phyloP scores from a whole-genome alignment of 1,140 invertebrate species.

The Diabrotica virgifera region DNA sequence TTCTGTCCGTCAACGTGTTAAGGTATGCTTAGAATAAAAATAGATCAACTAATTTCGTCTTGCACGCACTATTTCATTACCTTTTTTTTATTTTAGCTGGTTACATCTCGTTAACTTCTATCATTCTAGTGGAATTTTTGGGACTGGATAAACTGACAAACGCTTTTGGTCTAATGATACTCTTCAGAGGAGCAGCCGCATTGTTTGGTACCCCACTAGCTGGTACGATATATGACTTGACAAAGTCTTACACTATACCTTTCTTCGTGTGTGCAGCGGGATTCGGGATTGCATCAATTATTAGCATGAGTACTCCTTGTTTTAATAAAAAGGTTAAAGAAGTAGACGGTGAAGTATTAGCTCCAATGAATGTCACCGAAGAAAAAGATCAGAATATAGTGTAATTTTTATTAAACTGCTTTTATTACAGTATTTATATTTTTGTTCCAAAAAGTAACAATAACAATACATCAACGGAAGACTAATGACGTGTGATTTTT shows the following conservation, averaged over 20 bases:
- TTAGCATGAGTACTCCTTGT: slow-evolving; percentile 60
- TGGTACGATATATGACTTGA: slow-evolving; percentile 86
- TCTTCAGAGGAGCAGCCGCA: slow-evolving; percentile 90
- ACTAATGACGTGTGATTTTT: no score
- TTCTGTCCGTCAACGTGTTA: not conserved
- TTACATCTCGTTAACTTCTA: slow-evolving; percentile 96
- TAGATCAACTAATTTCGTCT: not conserved
- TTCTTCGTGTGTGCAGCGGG: slow-evolving; percentile 90
- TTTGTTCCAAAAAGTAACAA: no score
- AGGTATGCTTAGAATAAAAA: not conserved
- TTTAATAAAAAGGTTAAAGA: slow-evolving; percentile 1
- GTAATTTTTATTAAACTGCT: not conserved
- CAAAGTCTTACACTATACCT: slow-evolving; percentile 78
- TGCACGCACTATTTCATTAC: not conserved
- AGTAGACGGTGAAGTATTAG: not conserved
- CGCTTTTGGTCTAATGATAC: slow-evolving; percentile 91
- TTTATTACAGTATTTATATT: no score
- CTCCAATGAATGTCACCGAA: slow-evolving; percentile 2
- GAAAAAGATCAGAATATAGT: not conserved
- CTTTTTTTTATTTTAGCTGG: slow-evolving; percentile 65
- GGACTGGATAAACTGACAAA: slow-evolving; percentile 95
- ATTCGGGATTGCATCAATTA: slow-evolving; percentile 79
- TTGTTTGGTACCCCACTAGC: slow-evolving; percentile 80
- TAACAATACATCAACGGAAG: no score
- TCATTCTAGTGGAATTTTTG: slow-evolving; percentile 93